These are phyloP conservation scores for Cyphomyrus plagiostoma DNA, from an alignment of 2,113 vertebrate species.

Conservation along the genomic window DNA sequence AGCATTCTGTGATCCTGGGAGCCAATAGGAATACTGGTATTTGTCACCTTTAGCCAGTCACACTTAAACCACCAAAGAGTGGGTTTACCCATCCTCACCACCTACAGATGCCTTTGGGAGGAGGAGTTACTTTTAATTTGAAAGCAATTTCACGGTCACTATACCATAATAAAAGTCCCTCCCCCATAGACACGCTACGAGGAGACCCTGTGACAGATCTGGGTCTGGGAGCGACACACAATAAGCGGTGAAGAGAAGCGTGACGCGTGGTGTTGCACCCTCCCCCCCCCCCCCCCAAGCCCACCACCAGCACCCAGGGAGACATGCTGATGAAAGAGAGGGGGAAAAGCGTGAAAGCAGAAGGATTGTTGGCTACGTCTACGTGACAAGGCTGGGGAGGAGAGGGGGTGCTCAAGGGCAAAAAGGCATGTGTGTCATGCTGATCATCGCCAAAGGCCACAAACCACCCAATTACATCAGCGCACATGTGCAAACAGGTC, in stretches of 20 bases:
- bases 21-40: background rate
- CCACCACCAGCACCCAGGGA: background rate
- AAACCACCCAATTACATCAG: background rate
- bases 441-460: background rate
- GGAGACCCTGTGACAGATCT: background rate
- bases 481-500: background rate
- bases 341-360: background rate
- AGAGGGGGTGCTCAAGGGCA: background rate
- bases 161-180: background rate
- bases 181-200: background rate
- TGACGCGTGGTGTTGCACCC: background rate
- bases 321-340: background rate
- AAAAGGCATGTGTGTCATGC: background rate
- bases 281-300: background rate
- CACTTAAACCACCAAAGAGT: background rate
- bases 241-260: background rate
- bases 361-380: background rate
- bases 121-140: background rate
- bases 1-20: background rate
- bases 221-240: background rate
- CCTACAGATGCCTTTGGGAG: background rate
- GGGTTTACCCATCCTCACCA: background rate
- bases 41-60: background rate
- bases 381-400: background rate
- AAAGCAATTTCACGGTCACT: background rate